phyloP scores from a whole-genome alignment of 2,797 vertebrate species.

The Acanthurus tractus region DNA sequence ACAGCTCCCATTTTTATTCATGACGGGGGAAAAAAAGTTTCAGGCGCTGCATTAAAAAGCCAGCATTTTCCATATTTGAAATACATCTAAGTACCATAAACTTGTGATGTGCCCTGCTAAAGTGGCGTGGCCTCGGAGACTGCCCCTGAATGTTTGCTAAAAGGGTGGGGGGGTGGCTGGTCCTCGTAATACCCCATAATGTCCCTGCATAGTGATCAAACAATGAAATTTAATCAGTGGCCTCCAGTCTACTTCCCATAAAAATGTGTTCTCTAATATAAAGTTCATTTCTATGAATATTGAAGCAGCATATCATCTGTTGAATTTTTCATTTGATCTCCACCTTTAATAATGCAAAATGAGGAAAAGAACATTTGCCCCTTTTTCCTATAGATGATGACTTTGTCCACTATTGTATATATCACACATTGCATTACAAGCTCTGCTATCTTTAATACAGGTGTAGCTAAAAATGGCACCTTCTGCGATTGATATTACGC shows the following conservation, averaged over 20 bases:
- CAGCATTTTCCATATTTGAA: conserved; percentile 29
- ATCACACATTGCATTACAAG: conserved; percentile 68
- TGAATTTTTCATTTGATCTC: conserved; percentile 88
- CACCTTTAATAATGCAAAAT: conserved; percentile 88
- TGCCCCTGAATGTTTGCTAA: conserved; percentile 77
- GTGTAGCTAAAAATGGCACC: conserved; percentile 57
- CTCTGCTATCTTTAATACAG: conserved; percentile 54
- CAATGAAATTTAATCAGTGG: conserved; percentile 87
- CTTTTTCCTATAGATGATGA: conserved; percentile 76
- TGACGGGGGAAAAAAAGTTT: conserved; percentile 39
- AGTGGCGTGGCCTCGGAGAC: conserved; percentile 49
- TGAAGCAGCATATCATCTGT: conserved; percentile 85
- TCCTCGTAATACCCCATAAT: conserved; percentile 74
- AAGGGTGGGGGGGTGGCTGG: conserved; percentile 57
- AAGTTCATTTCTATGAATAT: conserved; percentile 91
- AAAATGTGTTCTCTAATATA: conserved; percentile 87
- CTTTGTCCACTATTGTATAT: conserved; percentile 72
- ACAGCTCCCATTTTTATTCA: conserved; percentile 34
- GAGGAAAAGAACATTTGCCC: conserved; percentile 77
- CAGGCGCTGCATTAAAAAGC: conserved; percentile 32
- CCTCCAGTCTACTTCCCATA: conserved; percentile 83
- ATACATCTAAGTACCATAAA: conserved; percentile 50
- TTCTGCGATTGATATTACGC: conserved; percentile 33
- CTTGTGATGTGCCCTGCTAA: conserved; percentile 41
- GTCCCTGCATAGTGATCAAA: conserved; percentile 84